Evolutionary conservation across 2,797 vertebrate genomes (phyloP), one percentile per base, ranked within the genome.

Genomic region (Pempheris klunzingeri): DNA sequence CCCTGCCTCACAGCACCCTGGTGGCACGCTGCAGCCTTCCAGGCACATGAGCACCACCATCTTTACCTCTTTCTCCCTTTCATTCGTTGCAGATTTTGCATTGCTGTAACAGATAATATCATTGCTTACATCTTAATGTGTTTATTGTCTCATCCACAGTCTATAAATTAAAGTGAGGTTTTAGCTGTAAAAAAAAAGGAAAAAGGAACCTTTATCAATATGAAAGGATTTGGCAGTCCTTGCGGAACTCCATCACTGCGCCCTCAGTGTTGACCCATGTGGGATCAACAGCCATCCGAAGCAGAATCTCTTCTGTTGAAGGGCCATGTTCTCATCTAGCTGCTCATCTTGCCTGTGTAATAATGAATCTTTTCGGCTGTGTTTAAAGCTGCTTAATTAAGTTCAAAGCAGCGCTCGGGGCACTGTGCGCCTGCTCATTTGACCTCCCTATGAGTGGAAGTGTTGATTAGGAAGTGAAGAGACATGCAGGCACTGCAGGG

Each of bases 301-400:
- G 76, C 79, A 14, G 36, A 58, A 67, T 89, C 90, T 84, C 75
- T 66, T 80, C 81, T 67, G 86, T 82, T 66, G 53, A 67, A 75
- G 26, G 74, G 79, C 84, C 66, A 44, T 69, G 83, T 88, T 88
- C 88, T 88, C 90, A 90, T 91, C 87, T 87, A 43, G 78, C 84
- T 81, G 91, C 90, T 94, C 89, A 91, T 94, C 93, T 91, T 74
- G 86, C 87, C 89, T 62, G 80, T 82, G 87, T 91, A 92, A 93
- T 95, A 95, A 95, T 94, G 92, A 94, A 93, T 93, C 93, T 93
- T 93, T 93, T 89, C 81, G 79, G 84, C 88, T 88, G 87, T 95
- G 91, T 93, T 95, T 93, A 92, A 94, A 93, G 92, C 94, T 89
- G 93, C 93, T 95, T 96, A 96, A 95, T 95, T 95, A 95, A 95